phyloP scores from a whole-genome alignment of 2,113 vertebrate species.

The Jacana jacana region DNA sequence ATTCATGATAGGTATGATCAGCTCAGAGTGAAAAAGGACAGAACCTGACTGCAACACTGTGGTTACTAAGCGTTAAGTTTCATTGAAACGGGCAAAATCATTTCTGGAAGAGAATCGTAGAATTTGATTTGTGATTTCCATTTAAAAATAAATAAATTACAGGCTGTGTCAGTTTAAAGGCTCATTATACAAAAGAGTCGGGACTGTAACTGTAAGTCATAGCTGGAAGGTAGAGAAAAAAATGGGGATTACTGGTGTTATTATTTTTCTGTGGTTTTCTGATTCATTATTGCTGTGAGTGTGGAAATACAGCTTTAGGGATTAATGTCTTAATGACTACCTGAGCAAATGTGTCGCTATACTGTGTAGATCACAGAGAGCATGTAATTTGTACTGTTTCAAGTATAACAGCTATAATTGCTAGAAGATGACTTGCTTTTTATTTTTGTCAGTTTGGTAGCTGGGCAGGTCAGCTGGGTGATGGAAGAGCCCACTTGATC shows the following conservation, averaged over 20 bases:
- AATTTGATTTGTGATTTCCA: background rate
- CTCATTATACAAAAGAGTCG: background rate
- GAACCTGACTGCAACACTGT: background rate
- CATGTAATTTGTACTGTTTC: background rate
- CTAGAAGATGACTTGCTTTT: background rate
- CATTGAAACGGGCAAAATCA: background rate
- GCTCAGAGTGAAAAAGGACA: background rate
- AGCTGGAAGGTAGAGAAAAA: background rate
- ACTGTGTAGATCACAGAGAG: background rate
- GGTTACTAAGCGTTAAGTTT: background rate
- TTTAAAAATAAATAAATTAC: background rate
- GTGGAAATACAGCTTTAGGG: background rate
- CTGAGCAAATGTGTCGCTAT: background rate
- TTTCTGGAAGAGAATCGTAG: background rate
- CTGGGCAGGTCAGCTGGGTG: constrained; percentile 85
- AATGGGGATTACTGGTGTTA: background rate
- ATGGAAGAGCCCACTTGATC: constrained; percentile 81
- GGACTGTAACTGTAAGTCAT: background rate
- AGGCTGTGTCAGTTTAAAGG: background rate
- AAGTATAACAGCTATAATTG: background rate
- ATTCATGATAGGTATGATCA: background rate
- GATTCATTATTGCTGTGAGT: background rate
- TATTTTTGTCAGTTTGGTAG: constrained; percentile 76
- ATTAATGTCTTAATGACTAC: background rate
- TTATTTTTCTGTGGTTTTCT: constrained; percentile 3